Evolutionary conservation across 2,797 vertebrate species (phyloP), one percentile per base, ranked within the genome.

Genomic region (Scomberomorus guttatus): DNA sequence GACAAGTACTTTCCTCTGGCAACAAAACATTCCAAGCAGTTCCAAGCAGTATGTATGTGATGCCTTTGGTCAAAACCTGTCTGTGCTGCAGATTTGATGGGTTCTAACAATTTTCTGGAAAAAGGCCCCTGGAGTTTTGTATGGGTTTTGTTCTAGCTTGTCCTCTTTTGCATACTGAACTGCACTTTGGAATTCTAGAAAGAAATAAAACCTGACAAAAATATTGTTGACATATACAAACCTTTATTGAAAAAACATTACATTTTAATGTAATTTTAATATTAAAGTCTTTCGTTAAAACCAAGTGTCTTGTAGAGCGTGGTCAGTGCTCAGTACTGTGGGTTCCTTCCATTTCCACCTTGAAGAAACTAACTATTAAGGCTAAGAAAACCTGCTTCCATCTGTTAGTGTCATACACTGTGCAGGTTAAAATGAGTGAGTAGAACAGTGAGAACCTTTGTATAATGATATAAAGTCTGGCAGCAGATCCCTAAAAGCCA

Each of bases 291-390:
- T 54, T 37, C 5, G 29, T 80, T 77, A 89, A 90, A 87, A 73
- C 2, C 9, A 37, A 14, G 11, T 0, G 5, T 65, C 42, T 51
- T 69, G 20, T 37, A 8, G 55, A 69, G 1, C 13, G 34, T 17
- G 10, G 32, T 63, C 27, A 58, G 44, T 34, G 46, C 8, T 88
- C 76, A 87, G 63, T 57, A 56, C 11, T 27, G 64, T 8, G 13
- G 0, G 62, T 65, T 82, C 32, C 77, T 82, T 76, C 80, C 59
- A 77, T 81, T 86, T 74, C 80, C 86, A 72, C 86, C 91, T 93
- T 61, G 4, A 63, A 84, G 39, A 22, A 83, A 77, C 1, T 50
- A 51, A 54, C 8, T 5, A 22, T 25, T 27, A 42, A 18, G 2
- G 3, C 11, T 50, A 50, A 52, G 14, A 4, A 58, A 60, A 0